Percentiles rank a stretch among this genome's conserved stretches.
These are phyloP conservation scores for Paramormyrops kingsleyae DNA, from an alignment of 2,113 vertebrate species.

Conservation along the genomic window DNA sequence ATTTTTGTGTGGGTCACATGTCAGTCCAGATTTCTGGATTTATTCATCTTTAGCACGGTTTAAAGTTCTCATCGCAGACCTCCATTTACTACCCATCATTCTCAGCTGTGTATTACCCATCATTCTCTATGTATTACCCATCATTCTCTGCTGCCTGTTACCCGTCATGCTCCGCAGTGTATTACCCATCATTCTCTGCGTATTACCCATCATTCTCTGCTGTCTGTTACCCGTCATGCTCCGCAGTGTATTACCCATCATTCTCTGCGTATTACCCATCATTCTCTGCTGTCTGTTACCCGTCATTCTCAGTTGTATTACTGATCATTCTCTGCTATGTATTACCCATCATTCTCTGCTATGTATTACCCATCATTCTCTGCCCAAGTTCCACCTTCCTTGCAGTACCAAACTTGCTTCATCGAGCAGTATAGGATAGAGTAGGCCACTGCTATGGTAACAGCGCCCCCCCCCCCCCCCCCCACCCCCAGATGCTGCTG, in stretches of 20 bases:
- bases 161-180: background rate
- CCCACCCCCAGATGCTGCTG: background rate
- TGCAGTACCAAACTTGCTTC: background rate
- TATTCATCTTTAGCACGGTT: background rate
- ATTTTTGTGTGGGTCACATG: background rate
- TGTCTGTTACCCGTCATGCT: background rate
- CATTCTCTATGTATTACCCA: background rate
- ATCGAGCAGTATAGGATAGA: background rate
- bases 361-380: background rate
- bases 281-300: background rate
- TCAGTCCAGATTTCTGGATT: background rate
- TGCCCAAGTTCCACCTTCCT: background rate
- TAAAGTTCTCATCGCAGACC: background rate
- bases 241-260: background rate
- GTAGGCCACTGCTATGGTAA: background rate
- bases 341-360: background rate
- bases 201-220: background rate
- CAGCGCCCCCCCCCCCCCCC: background rate
- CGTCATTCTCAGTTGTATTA: background rate
- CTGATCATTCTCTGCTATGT: background rate
- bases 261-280: background rate
- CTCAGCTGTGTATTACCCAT: background rate
- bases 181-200: background rate
- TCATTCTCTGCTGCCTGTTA: background rate
- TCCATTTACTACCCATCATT: background rate